Conservation (phyloP, 2,888 invertebrate species). For the Gnatocerus cornutus region DNA sequence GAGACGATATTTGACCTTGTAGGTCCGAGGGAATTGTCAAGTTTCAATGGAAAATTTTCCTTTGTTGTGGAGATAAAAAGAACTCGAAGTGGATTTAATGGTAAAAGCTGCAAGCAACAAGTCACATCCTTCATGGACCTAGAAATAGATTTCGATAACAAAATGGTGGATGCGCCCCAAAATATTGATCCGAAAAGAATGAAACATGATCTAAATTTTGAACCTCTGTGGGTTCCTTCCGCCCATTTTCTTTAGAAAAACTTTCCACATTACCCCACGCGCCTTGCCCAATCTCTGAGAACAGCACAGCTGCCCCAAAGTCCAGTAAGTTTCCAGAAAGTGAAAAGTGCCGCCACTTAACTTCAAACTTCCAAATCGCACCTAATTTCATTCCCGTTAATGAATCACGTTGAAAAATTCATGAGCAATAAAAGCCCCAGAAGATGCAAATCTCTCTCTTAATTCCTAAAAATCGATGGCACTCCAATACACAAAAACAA, state of each 20-base stretch:
- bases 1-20: too few relatives aligned
- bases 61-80: too few relatives aligned
- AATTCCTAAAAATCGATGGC: not conserved
- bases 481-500: slow-evolving; percentile 11
- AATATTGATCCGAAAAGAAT: too few relatives aligned
- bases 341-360: not conserved
- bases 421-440: not conserved
- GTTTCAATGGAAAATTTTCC: too few relatives aligned
- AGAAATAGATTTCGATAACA: too few relatives aligned
- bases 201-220: too few relatives aligned
- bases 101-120: too few relatives aligned
- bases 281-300: not conserved
- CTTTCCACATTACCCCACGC: not conserved
- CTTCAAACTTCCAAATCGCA: slow-evolving; percentile 2
- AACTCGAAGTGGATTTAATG: too few relatives aligned
- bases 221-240: too few relatives aligned
- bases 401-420: slow-evolving; percentile 6
- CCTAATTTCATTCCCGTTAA: not conserved
- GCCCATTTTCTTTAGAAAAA: not conserved
- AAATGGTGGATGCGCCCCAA: too few relatives aligned
- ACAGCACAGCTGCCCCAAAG: slow-evolving; percentile 6
- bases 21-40: too few relatives aligned
- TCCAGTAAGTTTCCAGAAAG: not conserved
- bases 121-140: too few relatives aligned
- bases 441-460: slow-evolving; percentile 2